phyloP scores from a whole-genome alignment of 2,888 invertebrate species.

The Caenorhabditis sulstoni region DNA sequence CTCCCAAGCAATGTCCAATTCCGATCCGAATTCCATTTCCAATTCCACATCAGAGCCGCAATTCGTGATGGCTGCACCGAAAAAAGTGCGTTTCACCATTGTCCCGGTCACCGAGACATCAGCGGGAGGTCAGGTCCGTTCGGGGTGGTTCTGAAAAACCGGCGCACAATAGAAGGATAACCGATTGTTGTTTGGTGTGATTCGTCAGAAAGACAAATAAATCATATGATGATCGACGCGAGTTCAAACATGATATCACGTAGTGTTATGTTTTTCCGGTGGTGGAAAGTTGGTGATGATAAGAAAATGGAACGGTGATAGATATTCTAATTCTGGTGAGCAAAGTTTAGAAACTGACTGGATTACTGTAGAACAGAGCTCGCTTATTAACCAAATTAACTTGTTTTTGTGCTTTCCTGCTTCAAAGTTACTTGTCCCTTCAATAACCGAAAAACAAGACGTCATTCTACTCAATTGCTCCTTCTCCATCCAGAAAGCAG shows the following conservation, averaged over 20 bases:
- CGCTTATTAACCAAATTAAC: too few relatives aligned
- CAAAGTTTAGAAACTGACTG: too few relatives aligned
- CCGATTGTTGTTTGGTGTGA: constrained; percentile 41
- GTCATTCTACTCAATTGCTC: too few relatives aligned
- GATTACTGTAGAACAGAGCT: too few relatives aligned
- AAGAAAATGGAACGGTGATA: background rate
- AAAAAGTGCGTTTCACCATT: constrained; percentile 44
- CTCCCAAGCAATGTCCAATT: background rate
- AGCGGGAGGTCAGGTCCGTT: constrained; percentile 26
- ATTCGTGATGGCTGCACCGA: constrained; percentile 9
- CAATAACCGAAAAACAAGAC: too few relatives aligned
- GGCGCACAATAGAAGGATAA: background rate
- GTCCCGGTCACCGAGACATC: constrained; percentile 42
- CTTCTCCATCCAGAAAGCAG: too few relatives aligned
- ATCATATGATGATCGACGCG: constrained; percentile 42
- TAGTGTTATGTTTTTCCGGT: background rate
- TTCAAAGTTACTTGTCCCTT: too few relatives aligned
- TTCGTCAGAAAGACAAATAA: constrained; percentile 43
- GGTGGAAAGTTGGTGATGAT: background rate
- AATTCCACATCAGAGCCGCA: constrained; percentile 6
- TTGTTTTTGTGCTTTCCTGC: too few relatives aligned
- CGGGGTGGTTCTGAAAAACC: constrained; percentile 42
- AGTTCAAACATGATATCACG: constrained; percentile 36
- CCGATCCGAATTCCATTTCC: too few relatives aligned
- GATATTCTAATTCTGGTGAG: background rate